Base-by-base conservation (phyloP, 2,888 invertebrate species). In the Melieria crassipennis region DNA sequence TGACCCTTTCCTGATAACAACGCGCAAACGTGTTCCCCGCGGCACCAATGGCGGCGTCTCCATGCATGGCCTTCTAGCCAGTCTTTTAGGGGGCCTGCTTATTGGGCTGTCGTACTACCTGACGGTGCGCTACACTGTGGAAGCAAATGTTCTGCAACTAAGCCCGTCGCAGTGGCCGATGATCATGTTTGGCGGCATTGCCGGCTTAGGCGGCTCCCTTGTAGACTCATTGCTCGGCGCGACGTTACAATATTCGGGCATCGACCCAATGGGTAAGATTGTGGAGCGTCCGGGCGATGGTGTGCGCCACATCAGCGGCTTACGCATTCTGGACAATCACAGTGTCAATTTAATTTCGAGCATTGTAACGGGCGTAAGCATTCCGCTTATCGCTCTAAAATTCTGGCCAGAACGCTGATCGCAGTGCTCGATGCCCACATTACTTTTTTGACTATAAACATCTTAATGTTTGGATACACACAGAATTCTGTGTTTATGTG, bases 31-130 rank as follows among this genome's bases (percentile, higher is more conserved):
- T 79, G 96, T 97, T 3, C 96, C 96, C 1, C 90, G 89, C 87
- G 96, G 96, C 57, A 96, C 96, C 42, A 97, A 97, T 87, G 97
- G 97, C 46, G 97, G 91, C 3, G 89, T 97, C n/a, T 92, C 94
- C 1, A 77, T 88, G 43, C 79, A 89, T 62, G 92, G 92, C 42
- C 87, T 91, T 7, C 48, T 90, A 7, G 89, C 90, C 46, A 91
- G 78, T 83, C 88, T 86, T 16, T 64, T 84, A 4, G 87, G 87
- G 3, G 87, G 87, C 9, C 5, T 86, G 72, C 91, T 92, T 4
- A 89, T 96, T 64, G 96, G 96, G 1, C 63, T 92, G 4, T 89
- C 90, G 6, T 93, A 93, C 84, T 95, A 93, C 82, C 78, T 93
- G 11, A 88, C 91, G 1, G 86, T 94, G 56, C 82, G 91, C 42